phyloP scores from a whole-genome alignment of 2,797 vertebrate species.

The Pipistrellus pipistrellus region DNA sequence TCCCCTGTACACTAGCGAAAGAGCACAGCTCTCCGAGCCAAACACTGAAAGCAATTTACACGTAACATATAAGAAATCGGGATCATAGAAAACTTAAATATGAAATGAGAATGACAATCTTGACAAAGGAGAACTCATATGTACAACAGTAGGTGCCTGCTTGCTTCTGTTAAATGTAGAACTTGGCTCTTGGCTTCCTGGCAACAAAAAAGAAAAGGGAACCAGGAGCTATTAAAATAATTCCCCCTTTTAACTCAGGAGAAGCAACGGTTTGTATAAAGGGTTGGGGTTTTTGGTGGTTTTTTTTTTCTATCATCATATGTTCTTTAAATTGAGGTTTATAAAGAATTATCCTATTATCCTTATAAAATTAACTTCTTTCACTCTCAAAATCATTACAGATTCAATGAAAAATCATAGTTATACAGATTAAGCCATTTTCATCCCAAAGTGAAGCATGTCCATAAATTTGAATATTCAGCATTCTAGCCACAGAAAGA shows the following conservation, averaged over 20 bases:
- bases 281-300: too few relatives aligned
- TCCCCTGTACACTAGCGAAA: not conserved
- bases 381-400: slow-evolving; percentile 5
- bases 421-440: slow-evolving; percentile 15
- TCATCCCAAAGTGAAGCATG: not conserved
- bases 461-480: not conserved
- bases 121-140: not conserved
- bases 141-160: not conserved
- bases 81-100: not conserved
- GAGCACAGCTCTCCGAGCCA: not conserved
- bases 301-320: not conserved
- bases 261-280: not conserved
- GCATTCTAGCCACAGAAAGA: not conserved
- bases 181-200: not conserved
- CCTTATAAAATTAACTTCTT: not conserved
- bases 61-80: not conserved
- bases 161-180: not conserved
- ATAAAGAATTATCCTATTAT: not conserved
- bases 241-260: not conserved
- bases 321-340: slow-evolving; percentile 15
- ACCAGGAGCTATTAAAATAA: not conserved
- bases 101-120: not conserved
- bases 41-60: not conserved
- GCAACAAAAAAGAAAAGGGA: slow-evolving; percentile 15
- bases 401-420: not conserved